Conservation (phyloP, 2,888 invertebrate species). For the Plebejus melissa region DNA sequence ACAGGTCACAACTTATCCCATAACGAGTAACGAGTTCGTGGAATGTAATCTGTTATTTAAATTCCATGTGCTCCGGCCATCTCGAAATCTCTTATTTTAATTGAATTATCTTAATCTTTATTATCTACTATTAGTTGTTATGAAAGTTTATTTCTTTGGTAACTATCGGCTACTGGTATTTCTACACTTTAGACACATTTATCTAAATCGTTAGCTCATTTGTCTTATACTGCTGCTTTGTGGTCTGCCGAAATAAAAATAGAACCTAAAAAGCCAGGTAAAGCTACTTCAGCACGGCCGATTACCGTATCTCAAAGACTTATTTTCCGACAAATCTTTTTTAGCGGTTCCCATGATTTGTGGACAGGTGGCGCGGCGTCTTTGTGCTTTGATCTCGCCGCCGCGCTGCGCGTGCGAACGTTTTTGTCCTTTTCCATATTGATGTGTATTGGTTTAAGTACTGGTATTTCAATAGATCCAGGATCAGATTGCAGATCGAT, state of each 20-base stretch:
- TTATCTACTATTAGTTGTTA: not conserved
- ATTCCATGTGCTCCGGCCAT: constrained; percentile 9
- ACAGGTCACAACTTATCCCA: not conserved
- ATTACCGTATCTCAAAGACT: constrained; percentile 35
- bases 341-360: constrained; percentile 70
- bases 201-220: not conserved
- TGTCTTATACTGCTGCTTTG: not conserved
- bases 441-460: constrained; percentile 55
- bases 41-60: constrained; percentile 23
- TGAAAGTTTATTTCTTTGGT: not conserved
- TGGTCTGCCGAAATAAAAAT: not conserved
- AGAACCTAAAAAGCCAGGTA: not conserved
- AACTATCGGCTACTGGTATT: not conserved
- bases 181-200: not conserved
- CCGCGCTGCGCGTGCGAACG: constrained; percentile 68
- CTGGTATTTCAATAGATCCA: constrained; percentile 50
- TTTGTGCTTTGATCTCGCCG: constrained; percentile 70
- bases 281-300: constrained; percentile 27
- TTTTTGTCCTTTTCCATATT: constrained; percentile 57
- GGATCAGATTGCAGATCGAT: constrained; percentile 38
- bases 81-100: constrained; percentile 10
- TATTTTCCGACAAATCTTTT: constrained; percentile 39
- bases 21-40: constrained; percentile 19
- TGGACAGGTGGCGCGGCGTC: constrained; percentile 74
- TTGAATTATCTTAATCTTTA: constrained; percentile 4